Percentiles rank a stretch among this genome's conserved stretches.
phyloP scores from a whole-genome alignment of 2,797 vertebrate species.

The Eulemur coronatus region DNA sequence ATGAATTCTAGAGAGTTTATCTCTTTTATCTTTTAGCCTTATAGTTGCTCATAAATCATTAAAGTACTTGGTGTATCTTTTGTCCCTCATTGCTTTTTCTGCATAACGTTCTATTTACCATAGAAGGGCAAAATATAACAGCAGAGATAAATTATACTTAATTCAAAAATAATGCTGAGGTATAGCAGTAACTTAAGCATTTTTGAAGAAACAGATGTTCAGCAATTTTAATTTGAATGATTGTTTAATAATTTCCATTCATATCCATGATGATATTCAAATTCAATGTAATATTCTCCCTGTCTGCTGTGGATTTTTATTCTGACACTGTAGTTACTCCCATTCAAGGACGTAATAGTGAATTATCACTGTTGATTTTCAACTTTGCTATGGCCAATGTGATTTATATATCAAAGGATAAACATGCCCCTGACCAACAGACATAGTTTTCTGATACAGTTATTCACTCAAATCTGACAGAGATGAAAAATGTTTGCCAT shows the following conservation, averaged over 20 bases:
- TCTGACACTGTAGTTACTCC: not conserved
- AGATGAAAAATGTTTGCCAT: slow-evolving; percentile 54
- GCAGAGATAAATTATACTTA: not conserved
- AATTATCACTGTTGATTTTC: not conserved
- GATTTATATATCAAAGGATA: slow-evolving; percentile 29
- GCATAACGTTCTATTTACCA: not conserved
- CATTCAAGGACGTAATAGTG: not conserved
- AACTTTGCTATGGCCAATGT: not conserved
- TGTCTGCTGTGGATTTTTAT: not conserved
- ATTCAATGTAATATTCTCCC: not conserved
- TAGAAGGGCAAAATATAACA: not conserved
- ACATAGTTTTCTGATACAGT: not conserved
- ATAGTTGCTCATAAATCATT: not conserved
- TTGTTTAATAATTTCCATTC: not conserved
- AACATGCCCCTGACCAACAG: not conserved
- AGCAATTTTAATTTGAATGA: not conserved
- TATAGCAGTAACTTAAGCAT: not conserved
- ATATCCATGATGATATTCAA: not conserved
- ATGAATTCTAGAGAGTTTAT: not conserved
- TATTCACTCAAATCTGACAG: slow-evolving; percentile 37
- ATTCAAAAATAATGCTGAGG: not conserved
- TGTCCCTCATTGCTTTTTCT: not conserved
- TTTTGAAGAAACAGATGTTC: not conserved
- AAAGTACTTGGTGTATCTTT: not conserved
- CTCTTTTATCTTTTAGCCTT: not conserved